These are phyloP conservation scores for Amazona guildingii DNA, from an alignment of 2,113 vertebrate species.

Conservation along the genomic window DNA sequence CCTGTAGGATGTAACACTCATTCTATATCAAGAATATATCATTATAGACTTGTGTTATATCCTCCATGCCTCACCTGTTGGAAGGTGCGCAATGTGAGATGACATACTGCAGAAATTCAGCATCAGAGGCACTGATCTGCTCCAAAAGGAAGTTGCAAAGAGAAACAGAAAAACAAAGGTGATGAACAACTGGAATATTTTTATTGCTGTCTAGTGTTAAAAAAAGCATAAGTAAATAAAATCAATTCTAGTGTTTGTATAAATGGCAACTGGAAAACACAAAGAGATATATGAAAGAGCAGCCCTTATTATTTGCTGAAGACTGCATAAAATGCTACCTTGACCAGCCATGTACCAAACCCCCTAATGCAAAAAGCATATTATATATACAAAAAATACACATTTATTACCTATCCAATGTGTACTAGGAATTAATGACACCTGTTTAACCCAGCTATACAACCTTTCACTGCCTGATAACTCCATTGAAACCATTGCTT, in stretches of 20 bases:
- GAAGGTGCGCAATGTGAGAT: not conserved
- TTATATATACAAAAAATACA: not conserved
- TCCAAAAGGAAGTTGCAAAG: not conserved
- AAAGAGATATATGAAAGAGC: not conserved
- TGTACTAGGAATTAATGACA: not conserved
- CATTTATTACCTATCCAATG: not conserved
- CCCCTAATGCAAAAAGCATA: fast-evolving
- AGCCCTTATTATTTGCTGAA: not conserved
- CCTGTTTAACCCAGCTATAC: not conserved
- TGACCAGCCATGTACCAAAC: not conserved
- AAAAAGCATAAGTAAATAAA: not conserved
- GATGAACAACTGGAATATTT: not conserved
- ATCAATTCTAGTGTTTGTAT: not conserved
- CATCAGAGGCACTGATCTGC: not conserved
- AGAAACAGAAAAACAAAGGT: not conserved
- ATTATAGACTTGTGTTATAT: not conserved
- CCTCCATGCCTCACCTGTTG: not conserved
- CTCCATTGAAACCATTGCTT: not conserved
- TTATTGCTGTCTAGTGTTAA: not conserved
- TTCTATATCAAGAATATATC: not conserved
- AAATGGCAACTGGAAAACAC: not conserved
- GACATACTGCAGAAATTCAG: not conserved
- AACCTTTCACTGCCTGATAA: not conserved
- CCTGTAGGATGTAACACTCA: not conserved
- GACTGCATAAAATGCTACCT: not conserved